These are phyloP conservation scores for Drymonia ruficornis DNA, from an alignment of 2,888 invertebrate species.

Conservation along the genomic window DNA sequence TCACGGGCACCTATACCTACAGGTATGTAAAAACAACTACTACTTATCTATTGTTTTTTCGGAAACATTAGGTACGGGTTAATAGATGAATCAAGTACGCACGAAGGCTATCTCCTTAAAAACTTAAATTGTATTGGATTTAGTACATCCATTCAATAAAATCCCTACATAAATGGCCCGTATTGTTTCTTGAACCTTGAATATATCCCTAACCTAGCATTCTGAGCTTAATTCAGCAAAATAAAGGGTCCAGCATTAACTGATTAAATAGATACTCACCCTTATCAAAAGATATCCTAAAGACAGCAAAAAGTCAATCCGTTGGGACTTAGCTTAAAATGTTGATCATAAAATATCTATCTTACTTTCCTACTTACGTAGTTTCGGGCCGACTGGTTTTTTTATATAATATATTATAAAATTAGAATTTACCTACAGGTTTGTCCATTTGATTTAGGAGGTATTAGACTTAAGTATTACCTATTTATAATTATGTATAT, in stretches of 20 bases:
- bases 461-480: too few relatives aligned
- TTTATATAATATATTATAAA: background rate
- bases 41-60: too few relatives aligned
- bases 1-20: too few relatives aligned
- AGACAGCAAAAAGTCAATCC: constrained; percentile 54
- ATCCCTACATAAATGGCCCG: constrained; percentile 8
- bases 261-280: constrained; percentile 56
- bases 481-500: too few relatives aligned
- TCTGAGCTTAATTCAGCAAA: constrained; percentile 45
- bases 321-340: constrained; percentile 39
- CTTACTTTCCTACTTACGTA: background rate
- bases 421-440: background rate
- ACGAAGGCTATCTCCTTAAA: too few relatives aligned
- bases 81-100: too few relatives aligned
- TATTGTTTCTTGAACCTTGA: constrained; percentile 18
- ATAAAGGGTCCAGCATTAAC: constrained; percentile 49
- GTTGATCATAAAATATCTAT: constrained; percentile 38
- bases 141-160: too few relatives aligned
- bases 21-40: too few relatives aligned
- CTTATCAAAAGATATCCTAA: constrained; percentile 49
- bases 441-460: too few relatives aligned
- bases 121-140: too few relatives aligned
- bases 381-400: background rate
- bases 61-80: too few relatives aligned
- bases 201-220: constrained; percentile 24